phyloP scores from a whole-genome alignment of 2,888 invertebrate species.

The Drosophila atroscutellata region DNA sequence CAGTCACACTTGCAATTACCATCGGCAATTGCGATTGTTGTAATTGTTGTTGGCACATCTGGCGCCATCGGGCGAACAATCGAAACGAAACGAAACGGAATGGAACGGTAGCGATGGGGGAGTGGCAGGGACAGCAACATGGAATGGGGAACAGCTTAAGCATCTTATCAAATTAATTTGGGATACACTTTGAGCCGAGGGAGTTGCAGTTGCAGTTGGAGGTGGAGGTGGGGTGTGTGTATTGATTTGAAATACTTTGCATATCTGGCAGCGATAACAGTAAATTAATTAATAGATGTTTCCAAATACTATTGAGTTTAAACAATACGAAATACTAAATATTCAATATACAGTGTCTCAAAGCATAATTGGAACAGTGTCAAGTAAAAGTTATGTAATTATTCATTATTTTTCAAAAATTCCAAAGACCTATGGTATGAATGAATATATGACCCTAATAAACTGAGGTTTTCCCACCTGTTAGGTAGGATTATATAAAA shows the following conservation, averaged over 20 bases:
- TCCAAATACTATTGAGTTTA: not conserved
- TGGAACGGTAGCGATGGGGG: not conserved
- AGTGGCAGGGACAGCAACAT: constrained; percentile 2
- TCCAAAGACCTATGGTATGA: no score
- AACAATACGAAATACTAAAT: not conserved
- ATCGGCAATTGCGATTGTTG: constrained; percentile 76
- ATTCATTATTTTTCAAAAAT: no score
- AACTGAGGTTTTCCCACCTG: no score
- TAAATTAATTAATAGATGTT: not conserved
- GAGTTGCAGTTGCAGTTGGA: not conserved
- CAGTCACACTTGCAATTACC: constrained; percentile 79
- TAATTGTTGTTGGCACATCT: constrained; percentile 80
- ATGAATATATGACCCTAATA: no score
- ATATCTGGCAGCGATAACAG: not conserved
- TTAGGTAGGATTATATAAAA: no score
- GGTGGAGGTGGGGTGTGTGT: not conserved
- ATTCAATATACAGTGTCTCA: not conserved
- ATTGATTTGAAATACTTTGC: not conserved
- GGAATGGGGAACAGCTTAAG: constrained; percentile 29
- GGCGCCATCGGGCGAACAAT: constrained; percentile 54
- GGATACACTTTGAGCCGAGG: constrained; percentile 42
- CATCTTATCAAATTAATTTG: constrained; percentile 80
- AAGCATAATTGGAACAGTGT: no score
- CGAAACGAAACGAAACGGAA: constrained; percentile 2
- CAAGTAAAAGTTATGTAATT: no score